Evolutionary conservation across 2,113 vertebrate species (phyloP).

Genomic region (Albula glossodonta): DNA sequence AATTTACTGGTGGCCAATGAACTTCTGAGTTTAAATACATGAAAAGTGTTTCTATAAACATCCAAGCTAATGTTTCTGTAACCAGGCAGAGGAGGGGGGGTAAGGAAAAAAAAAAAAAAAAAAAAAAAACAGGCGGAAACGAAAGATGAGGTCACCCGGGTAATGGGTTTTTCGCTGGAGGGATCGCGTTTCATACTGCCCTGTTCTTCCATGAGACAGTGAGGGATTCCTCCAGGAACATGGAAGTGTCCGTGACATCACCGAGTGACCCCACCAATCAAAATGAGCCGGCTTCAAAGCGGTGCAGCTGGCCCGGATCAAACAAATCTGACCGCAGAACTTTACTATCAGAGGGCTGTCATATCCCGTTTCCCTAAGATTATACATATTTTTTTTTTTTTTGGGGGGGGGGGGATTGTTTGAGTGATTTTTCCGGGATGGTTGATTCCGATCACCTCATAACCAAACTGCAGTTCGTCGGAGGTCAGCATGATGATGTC

Average conservation of each 20-base stretch:
- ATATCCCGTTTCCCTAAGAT: background rate
- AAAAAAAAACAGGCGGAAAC: background rate
- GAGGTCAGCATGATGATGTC: constrained; percentile 98
- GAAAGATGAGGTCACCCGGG: background rate
- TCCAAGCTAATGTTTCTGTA: constrained; percentile 23
- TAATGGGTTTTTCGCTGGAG: background rate
- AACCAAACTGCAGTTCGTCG: constrained; percentile 96
- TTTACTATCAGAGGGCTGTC: background rate
- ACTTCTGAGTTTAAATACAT: constrained; percentile 54
- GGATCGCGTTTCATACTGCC: background rate
- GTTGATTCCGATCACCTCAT: constrained; percentile 75
- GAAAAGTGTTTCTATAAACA: constrained; percentile 33
- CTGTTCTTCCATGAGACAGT: constrained; percentile 5
- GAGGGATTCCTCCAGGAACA: constrained; percentile 5
- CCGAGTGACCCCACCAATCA: background rate
- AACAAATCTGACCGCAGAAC: background rate
- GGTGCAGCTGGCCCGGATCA: constrained; percentile 9
- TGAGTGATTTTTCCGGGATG: too few species aligned
- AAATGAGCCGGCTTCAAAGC: background rate
- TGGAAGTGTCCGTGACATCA: constrained; percentile 1
- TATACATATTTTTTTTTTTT: too few species aligned
- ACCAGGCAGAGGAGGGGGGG: background rate
- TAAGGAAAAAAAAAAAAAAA: too few species aligned
- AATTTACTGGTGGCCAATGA: too few species aligned
- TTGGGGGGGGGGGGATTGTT: too few species aligned